Conservation (phyloP, 2,797 vertebrate genomes). For the Microcaecilia unicolor region DNA sequence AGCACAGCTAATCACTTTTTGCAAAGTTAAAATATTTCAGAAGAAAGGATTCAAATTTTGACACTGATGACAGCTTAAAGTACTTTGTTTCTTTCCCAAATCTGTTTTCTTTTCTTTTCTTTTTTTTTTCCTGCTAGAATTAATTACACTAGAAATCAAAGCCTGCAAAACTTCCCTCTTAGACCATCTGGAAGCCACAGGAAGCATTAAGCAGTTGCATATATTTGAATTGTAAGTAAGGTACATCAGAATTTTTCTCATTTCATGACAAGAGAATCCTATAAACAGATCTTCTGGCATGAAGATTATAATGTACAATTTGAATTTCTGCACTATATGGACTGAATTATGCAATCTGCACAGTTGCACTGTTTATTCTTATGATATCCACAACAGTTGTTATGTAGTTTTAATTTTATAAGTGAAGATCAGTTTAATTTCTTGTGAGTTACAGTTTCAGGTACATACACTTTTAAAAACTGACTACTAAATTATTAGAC, state of each 20-base stretch:
- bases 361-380: neutral
- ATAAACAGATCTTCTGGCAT: slow-evolving; percentile 5
- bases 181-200: slow-evolving; percentile 44
- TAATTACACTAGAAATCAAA: neutral
- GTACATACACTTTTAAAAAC: slow-evolving; percentile 9
- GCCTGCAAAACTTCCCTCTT: slow-evolving; percentile 12
- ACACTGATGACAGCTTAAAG: slow-evolving; percentile 27
- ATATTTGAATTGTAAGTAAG: slow-evolving; percentile 40
- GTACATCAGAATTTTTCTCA: slow-evolving; percentile 22
- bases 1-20: no score
- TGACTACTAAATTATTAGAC: slow-evolving; percentile 7
- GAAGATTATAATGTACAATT: slow-evolving; percentile 13
- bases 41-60: no score
- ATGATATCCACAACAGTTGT: neutral
- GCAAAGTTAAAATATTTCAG: no score
- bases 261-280: slow-evolving; percentile 22
- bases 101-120: no score
- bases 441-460: slow-evolving; percentile 13
- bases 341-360: neutral
- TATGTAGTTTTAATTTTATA: slow-evolving; percentile 1
- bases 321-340: neutral
- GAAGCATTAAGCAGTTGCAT: slow-evolving; percentile 38
- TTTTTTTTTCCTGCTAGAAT: slow-evolving; percentile 2
- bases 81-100: slow-evolving; percentile 26
- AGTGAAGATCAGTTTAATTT: no score